A percentile compares a stretch with the other conserved stretches of the same genome.
phyloP scores from a whole-genome alignment of 1,140 invertebrate genomes.

The Danaus plexippus region DNA sequence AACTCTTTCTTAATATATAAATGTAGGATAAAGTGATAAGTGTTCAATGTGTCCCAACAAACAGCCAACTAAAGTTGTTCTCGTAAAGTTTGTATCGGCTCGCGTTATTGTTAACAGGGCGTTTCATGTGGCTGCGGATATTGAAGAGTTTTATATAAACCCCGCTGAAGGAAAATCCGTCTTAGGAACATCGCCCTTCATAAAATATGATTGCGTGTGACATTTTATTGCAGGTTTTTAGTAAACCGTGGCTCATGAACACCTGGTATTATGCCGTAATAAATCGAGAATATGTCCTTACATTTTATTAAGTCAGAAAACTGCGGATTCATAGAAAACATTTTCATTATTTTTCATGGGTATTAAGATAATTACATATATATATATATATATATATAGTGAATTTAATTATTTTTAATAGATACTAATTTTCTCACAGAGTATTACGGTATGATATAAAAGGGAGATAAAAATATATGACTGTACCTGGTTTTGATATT shows the following conservation, averaged over 20 bases:
- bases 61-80: constrained; percentile 3
- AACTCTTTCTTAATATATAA: too few relatives aligned
- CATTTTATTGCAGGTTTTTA: constrained; percentile 41
- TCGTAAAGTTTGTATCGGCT: constrained; percentile 5
- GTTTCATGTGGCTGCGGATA: constrained; percentile 40
- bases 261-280: constrained; percentile 1
- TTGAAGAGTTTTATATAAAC: constrained; percentile 35
- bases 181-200: constrained; percentile 46
- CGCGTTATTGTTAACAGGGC: constrained; percentile 46
- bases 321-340: not conserved
- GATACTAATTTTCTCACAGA: too few relatives aligned
- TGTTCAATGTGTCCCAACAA: too few relatives aligned
- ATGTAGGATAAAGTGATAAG: too few relatives aligned
- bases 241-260: constrained; percentile 5
- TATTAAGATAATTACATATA: not conserved
- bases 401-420: too few relatives aligned
- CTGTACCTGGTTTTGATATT: constrained; percentile 5
- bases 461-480: constrained; percentile 9
- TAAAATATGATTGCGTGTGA: constrained; percentile 58
- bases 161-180: constrained; percentile 24
- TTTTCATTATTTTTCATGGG: too few relatives aligned
- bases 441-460: constrained; percentile 1
- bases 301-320: too few relatives aligned
- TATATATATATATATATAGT: not conserved
- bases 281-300: constrained; percentile 1